Percentiles rank a stretch among this genome's conserved stretches.
phyloP scores from a whole-genome alignment of 2,797 vertebrate species.

The Galago senegalensis region DNA sequence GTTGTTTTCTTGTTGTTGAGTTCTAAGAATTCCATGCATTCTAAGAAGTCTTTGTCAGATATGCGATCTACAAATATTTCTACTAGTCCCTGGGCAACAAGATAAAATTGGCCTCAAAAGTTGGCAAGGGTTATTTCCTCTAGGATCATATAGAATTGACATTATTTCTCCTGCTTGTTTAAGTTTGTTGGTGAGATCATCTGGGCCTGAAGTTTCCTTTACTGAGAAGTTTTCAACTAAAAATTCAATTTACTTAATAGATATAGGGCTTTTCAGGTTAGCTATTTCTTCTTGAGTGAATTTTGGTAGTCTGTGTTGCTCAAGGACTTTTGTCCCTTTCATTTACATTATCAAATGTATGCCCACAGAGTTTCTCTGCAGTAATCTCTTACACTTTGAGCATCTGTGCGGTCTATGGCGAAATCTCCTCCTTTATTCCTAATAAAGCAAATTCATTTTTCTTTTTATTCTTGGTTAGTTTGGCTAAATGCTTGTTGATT shows the following conservation, averaged over 20 bases:
- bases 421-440: neutral
- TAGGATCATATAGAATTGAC: neutral
- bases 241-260: neutral
- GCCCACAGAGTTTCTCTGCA: neutral
- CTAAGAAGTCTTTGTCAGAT: neutral
- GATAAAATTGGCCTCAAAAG: neutral
- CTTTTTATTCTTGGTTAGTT: neutral
- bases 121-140: neutral
- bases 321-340: neutral
- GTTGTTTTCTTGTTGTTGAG: neutral
- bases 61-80: neutral
- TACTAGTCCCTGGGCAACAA: neutral
- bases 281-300: neutral
- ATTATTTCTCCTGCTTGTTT: neutral
- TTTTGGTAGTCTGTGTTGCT: neutral
- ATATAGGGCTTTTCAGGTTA: neutral
- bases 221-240: neutral
- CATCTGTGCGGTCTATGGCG: neutral
- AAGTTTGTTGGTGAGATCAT: neutral
- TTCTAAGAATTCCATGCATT: neutral
- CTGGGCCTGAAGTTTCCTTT: neutral
- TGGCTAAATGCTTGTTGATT: neutral
- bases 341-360: neutral
- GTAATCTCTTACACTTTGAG: neutral
- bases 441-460: neutral